These are phyloP conservation scores for Trachelus tabidus DNA, from an alignment of 2,888 invertebrate genomes.

Conservation along the genomic window DNA sequence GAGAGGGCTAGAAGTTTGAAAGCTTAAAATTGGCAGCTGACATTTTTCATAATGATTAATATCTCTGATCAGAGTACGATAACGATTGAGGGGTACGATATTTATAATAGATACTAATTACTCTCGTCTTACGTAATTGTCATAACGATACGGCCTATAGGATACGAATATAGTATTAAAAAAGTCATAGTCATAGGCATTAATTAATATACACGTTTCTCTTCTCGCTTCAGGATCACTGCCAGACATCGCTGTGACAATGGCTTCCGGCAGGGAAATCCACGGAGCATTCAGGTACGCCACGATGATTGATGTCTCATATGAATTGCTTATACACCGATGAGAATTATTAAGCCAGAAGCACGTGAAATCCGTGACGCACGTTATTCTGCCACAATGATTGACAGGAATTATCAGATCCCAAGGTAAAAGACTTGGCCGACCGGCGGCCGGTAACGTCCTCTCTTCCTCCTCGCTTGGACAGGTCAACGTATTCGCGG, in stretches of 20 bases:
- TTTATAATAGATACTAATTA: not conserved
- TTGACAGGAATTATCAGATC: not conserved
- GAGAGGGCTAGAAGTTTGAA: not conserved
- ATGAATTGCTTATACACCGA: not conserved
- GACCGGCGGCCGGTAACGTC: not conserved
- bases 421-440: not conserved
- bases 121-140: not conserved
- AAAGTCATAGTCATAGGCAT: not conserved
- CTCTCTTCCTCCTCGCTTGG: not conserved
- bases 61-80: not conserved
- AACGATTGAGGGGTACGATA: not conserved
- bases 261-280: conserved; percentile 55
- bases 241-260: conserved; percentile 54
- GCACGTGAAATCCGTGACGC: not conserved
- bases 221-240: conserved; percentile 44
- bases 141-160: not conserved
- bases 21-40: not conserved
- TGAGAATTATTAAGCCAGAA: not conserved
- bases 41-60: not conserved
- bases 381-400: not conserved
- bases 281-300: conserved; percentile 53
- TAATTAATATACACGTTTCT: not conserved
- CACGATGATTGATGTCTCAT: not conserved
- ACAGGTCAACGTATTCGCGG: not conserved
- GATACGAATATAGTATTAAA: not conserved